A percentile compares a stretch with the other conserved stretches of the same genome.
phyloP scores from a whole-genome alignment of 2,797 vertebrate genomes.

The Falco biarmicus region DNA sequence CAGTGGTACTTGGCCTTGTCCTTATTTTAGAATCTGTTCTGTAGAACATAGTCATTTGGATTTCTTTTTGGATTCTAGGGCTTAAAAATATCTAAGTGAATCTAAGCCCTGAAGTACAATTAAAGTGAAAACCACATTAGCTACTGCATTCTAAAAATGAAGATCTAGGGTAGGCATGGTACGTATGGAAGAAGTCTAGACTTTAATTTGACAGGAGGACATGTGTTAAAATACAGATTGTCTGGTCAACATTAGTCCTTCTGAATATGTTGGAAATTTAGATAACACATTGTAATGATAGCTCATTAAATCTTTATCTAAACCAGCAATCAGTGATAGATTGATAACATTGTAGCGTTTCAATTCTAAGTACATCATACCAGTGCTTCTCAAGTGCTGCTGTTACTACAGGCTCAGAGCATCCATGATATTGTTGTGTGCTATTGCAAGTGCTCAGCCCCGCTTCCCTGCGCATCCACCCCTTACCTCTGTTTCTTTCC shows the following conservation, averaged over 20 bases:
- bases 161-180: background rate
- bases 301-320: background rate
- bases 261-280: background rate
- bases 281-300: background rate
- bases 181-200: background rate
- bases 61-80: background rate
- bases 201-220: background rate
- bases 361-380: background rate
- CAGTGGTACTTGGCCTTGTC: background rate
- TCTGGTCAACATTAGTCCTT: background rate
- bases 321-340: background rate
- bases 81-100: background rate
- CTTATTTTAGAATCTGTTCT: background rate
- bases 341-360: background rate
- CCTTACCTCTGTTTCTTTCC: background rate
- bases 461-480: background rate
- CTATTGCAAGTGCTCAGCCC: background rate
- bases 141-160: background rate
- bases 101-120: background rate
- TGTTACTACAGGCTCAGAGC: background rate
- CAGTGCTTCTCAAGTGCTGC: background rate
- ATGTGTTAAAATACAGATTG: background rate
- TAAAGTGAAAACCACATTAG: conserved; percentile 2
- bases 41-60: background rate
- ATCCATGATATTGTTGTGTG: accelerated